These are phyloP conservation scores for Pollenia griseotomentosa DNA, from an alignment of 2,888 invertebrate species.

Conservation along the genomic window DNA sequence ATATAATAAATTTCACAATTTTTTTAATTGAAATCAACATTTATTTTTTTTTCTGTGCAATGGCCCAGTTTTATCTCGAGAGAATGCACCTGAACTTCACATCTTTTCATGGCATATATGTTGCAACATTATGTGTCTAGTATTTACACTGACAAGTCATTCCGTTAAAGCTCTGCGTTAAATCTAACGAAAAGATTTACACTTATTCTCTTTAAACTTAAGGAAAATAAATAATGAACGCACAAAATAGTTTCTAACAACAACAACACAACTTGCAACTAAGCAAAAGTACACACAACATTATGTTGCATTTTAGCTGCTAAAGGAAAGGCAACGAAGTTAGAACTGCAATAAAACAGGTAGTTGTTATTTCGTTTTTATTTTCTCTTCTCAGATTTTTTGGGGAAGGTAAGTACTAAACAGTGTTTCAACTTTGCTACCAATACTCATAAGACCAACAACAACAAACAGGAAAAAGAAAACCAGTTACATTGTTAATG, in stretches of 20 bases:
- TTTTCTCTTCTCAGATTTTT: constrained; percentile 1
- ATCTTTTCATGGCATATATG: no score
- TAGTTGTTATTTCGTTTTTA: constrained; percentile 39
- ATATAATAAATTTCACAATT: no score
- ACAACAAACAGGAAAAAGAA: constrained; percentile 22
- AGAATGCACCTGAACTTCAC: no score
- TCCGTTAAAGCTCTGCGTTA: background rate
- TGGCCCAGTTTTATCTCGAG: no score
- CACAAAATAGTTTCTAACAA: constrained; percentile 45
- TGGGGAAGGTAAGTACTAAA: constrained; percentile 49
- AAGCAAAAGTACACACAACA: constrained; percentile 21
- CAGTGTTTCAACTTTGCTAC: constrained; percentile 2
- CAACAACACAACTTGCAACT: constrained; percentile 32
- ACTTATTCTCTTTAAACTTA: constrained; percentile 19
- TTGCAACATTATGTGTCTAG: no score
- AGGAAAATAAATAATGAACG: constrained; percentile 39
- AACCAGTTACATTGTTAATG: constrained; percentile 55
- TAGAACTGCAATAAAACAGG: constrained; percentile 50
- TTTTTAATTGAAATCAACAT: no score
- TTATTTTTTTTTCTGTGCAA: no score
- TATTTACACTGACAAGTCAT: background rate
- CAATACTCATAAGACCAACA: constrained; percentile 3
- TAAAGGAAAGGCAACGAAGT: constrained; percentile 27
- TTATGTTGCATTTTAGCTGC: constrained; percentile 3
- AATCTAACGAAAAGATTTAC: constrained; percentile 47